Evolutionary conservation across 2,797 vertebrate species (phyloP).

Genomic region (Phyllotis vaccarum): DNA sequence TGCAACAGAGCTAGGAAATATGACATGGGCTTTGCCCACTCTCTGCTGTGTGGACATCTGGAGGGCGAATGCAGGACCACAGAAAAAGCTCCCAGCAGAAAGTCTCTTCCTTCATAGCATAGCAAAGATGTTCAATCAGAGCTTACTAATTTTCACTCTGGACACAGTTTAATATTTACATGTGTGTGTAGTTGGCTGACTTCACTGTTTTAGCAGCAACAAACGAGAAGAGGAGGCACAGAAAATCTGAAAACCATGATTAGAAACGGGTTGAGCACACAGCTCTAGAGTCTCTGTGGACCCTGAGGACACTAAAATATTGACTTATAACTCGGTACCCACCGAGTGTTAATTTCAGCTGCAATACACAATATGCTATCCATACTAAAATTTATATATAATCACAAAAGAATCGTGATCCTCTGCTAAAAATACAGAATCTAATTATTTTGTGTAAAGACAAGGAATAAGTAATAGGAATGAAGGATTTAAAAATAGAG

Average conservation of each 20-base stretch:
- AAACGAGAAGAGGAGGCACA: not conserved
- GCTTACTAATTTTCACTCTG: not conserved
- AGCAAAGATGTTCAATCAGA: not conserved
- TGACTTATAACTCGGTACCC: not conserved
- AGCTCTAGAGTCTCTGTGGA: not conserved
- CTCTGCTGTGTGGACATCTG: not conserved
- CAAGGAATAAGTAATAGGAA: constrained; percentile 10
- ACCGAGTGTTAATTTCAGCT: not conserved
- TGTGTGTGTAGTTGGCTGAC: not conserved
- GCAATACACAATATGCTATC: not conserved
- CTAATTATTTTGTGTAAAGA: not conserved
- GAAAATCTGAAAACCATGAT: not conserved
- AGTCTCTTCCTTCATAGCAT: not conserved
- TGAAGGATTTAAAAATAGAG: constrained; percentile 14
- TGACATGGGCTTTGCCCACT: not conserved
- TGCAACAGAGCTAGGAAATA: not conserved
- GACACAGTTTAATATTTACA: not conserved
- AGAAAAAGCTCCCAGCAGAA: not conserved
- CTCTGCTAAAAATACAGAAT: constrained; percentile 1
- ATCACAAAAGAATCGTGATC: not conserved
- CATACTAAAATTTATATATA: not conserved
- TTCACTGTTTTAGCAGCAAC: not conserved
- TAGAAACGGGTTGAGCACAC: not conserved
- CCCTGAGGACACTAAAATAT: not conserved
- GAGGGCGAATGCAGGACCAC: not conserved